Conservation (phyloP, 2,113 vertebrate genomes). For the Falco punctatus region DNA sequence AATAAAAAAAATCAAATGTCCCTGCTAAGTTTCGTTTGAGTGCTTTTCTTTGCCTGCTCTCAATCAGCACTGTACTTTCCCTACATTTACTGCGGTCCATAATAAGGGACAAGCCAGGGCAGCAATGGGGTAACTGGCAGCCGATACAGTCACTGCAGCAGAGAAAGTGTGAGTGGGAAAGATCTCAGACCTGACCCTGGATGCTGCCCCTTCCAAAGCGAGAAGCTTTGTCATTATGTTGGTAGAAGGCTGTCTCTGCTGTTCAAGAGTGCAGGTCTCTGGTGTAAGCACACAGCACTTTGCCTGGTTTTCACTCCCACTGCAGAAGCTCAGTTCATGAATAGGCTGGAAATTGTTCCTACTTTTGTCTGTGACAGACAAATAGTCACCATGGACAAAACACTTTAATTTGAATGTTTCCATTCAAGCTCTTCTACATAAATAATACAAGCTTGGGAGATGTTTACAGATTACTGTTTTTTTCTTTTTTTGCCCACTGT, state of each 20-base stretch:
- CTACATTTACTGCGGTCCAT: background rate
- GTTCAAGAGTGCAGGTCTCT: background rate
- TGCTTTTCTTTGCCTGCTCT: background rate
- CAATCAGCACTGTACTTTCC: background rate
- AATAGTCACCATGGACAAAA: background rate
- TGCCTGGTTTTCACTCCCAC: background rate
- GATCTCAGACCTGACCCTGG: background rate
- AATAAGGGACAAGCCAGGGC: background rate
- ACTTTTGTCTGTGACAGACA: background rate
- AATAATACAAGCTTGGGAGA: background rate
- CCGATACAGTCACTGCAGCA: background rate
- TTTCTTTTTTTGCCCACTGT: rapidly evolving
- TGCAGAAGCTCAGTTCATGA: background rate
- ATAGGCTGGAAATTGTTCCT: background rate
- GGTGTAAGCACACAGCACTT: background rate
- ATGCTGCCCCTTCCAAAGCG: background rate
- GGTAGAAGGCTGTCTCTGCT: background rate
- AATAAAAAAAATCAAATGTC: background rate
- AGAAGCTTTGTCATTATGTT: background rate
- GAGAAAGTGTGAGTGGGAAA: background rate
- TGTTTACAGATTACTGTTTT: background rate
- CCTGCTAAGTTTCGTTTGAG: background rate
- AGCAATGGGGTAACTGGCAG: background rate
- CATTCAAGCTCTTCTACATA: background rate
- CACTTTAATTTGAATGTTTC: background rate